These are phyloP conservation scores for Nomada goodeniana DNA, from an alignment of 2,888 invertebrate genomes.

Conservation along the genomic window DNA sequence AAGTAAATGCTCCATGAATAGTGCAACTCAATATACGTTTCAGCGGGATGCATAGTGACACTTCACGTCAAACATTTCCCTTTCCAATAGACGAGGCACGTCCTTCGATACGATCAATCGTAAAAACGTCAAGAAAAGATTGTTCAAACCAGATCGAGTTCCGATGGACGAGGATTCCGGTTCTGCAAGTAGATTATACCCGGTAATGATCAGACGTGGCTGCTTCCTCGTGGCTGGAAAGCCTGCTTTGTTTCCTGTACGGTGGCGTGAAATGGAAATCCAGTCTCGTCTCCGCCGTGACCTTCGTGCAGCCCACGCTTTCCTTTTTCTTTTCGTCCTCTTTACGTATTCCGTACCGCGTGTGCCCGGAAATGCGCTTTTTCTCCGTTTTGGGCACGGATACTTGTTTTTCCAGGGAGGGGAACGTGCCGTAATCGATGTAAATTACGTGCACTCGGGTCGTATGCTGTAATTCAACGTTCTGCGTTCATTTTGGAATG, in stretches of 20 bases:
- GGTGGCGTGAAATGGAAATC: slow-evolving; percentile 32
- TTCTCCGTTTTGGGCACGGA: not conserved
- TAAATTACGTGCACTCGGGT: not conserved
- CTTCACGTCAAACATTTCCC: not conserved
- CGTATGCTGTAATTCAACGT: not conserved
- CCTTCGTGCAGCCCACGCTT: slow-evolving; percentile 9
- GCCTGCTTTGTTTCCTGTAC: slow-evolving; percentile 7
- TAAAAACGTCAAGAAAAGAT: not conserved
- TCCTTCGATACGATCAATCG: not conserved
- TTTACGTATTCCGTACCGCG: not conserved
- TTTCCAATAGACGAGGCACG: slow-evolving; percentile 12
- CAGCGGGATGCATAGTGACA: not conserved
- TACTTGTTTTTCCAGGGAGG: not conserved
- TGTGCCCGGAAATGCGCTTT: not conserved
- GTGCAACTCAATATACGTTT: not conserved
- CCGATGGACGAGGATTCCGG: slow-evolving; percentile 6
- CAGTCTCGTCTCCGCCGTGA: slow-evolving; percentile 20
- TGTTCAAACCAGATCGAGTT: not conserved
- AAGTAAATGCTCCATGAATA: not conserved
- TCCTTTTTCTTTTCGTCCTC: slow-evolving; percentile 10
- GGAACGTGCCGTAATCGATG: not conserved
- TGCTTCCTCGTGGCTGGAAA: slow-evolving; percentile 7
- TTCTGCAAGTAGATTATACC: slow-evolving; percentile 48
- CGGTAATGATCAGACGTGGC: slow-evolving; percentile 48
- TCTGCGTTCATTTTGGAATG: not conserved